Evolutionary conservation across 1,140 invertebrate species (phyloP).

Genomic region (Sarcophaga peregrina): DNA sequence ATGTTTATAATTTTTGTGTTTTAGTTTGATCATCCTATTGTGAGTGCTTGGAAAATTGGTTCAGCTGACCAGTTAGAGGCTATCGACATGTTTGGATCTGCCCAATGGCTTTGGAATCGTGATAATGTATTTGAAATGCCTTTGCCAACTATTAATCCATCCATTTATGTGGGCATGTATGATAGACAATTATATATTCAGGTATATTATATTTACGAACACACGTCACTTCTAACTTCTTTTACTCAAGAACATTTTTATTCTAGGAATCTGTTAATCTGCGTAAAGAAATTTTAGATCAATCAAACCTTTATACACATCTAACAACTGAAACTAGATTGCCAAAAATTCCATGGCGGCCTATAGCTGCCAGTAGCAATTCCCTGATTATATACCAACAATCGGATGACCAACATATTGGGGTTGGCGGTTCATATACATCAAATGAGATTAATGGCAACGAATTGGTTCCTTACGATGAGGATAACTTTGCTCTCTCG

Average conservation of each 20-base stretch:
- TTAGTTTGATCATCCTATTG: slow-evolving; percentile 85
- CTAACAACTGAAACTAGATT: slow-evolving; percentile 61
- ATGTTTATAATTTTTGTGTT: slow-evolving; percentile 31
- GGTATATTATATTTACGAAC: slow-evolving; percentile 69
- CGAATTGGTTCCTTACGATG: slow-evolving; percentile 60
- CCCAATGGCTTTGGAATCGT: slow-evolving; percentile 67
- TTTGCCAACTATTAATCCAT: slow-evolving; percentile 66
- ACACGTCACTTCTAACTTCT: neutral
- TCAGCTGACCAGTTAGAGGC: slow-evolving; percentile 71
- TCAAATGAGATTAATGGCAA: slow-evolving; percentile 48
- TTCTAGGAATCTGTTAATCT: slow-evolving; percentile 58
- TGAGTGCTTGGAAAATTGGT: slow-evolving; percentile 82
- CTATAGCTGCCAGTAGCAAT: slow-evolving; percentile 69
- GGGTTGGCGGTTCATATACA: slow-evolving; percentile 26
- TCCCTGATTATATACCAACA: slow-evolving; percentile 55
- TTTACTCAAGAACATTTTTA: neutral
- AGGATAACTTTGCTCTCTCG: slow-evolving; percentile 67
- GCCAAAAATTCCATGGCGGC: slow-evolving; percentile 77
- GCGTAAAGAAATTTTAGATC: slow-evolving; percentile 63
- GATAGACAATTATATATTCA: slow-evolving; percentile 83
- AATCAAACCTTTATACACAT: slow-evolving; percentile 54
- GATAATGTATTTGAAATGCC: slow-evolving; percentile 45
- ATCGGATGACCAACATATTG: slow-evolving; percentile 55
- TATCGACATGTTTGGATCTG: slow-evolving; percentile 80
- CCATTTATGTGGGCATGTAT: slow-evolving; percentile 88